phyloP scores from a whole-genome alignment of 2,888 invertebrate species.

The Blera fallax region DNA sequence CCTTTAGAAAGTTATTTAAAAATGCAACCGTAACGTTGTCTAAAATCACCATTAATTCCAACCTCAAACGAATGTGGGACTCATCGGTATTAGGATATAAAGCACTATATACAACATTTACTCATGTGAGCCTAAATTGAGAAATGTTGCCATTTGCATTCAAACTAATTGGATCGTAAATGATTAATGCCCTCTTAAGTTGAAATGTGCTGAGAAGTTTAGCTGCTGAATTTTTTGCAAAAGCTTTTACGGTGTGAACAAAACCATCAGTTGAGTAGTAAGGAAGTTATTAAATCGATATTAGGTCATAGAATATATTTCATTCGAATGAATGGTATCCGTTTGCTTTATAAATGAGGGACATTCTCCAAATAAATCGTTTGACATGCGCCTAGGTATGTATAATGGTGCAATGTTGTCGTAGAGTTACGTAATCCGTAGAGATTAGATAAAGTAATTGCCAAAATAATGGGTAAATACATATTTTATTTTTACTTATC shows the following conservation, averaged over 20 bases:
- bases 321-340: background rate
- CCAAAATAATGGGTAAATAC: background rate
- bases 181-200: background rate
- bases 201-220: background rate
- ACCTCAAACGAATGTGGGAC: background rate
- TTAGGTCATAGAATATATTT: background rate
- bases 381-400: background rate
- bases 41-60: no score
- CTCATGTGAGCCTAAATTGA: background rate
- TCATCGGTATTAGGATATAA: background rate
- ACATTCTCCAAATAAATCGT: background rate
- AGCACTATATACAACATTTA: background rate
- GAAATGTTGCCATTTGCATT: background rate
- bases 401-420: background rate
- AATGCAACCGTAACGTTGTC: no score
- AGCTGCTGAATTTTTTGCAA: background rate
- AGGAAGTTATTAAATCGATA: conserved; percentile 19
- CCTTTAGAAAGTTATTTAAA: background rate
- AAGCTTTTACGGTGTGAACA: background rate
- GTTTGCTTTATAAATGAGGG: background rate
- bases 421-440: background rate
- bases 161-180: background rate
- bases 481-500: background rate
- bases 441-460: background rate
- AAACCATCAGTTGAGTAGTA: background rate